These are phyloP conservation scores for Hemichromis elongatus DNA, from an alignment of 2,113 vertebrate species.

Conservation along the genomic window DNA sequence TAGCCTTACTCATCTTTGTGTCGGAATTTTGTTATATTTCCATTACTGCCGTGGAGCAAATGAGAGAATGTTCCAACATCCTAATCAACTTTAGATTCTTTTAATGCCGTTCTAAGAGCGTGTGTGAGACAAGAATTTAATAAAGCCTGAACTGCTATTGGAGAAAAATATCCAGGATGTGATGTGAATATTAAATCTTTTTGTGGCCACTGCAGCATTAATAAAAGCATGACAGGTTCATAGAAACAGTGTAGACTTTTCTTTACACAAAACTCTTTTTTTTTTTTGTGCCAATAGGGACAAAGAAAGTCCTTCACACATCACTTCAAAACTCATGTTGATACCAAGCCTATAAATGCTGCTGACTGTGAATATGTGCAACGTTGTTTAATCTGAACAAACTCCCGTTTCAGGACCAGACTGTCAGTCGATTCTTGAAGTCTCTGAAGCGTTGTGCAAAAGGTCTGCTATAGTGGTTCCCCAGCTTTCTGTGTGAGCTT, in stretches of 20 bases:
- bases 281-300: neutral
- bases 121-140: neutral
- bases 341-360: neutral
- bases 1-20: neutral
- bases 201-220: neutral
- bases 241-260: neutral
- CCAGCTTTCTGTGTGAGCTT: neutral
- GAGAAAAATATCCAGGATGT: neutral
- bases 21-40: constrained; percentile 1
- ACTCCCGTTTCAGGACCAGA: neutral
- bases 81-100: neutral
- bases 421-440: neutral
- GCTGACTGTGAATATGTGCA: neutral
- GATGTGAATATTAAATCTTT: neutral
- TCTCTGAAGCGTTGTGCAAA: neutral
- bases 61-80: neutral
- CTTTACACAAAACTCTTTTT: neutral
- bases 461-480: neutral
- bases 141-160: neutral
- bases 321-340: neutral
- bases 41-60: neutral
- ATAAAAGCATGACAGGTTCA: neutral
- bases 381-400: neutral
- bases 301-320: neutral
- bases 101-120: neutral